These are phyloP conservation scores for Stictocephala bisonia DNA, from an alignment of 2,888 invertebrate genomes.

Conservation along the genomic window DNA sequence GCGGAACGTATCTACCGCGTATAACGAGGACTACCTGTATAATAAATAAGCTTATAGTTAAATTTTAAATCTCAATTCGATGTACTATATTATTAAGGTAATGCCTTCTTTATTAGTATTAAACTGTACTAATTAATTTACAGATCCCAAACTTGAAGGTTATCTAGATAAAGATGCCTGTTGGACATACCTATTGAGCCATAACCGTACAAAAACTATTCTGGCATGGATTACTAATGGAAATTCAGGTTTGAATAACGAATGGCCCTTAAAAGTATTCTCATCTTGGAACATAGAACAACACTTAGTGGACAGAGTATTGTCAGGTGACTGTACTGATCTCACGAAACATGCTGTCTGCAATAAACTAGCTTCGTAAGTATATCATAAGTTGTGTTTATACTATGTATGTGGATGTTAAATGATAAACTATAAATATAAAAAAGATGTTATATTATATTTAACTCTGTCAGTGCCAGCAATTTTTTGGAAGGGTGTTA, in stretches of 20 bases:
- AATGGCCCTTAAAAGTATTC: conserved; percentile 68
- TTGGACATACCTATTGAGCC: conserved; percentile 72
- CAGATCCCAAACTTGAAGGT: conserved; percentile 68
- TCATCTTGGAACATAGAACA: conserved; percentile 69
- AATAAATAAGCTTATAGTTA: no score
- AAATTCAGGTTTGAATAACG: conserved; percentile 58
- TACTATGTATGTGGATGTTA: neutral
- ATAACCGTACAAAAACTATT: conserved; percentile 71
- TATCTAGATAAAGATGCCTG: conserved; percentile 68
- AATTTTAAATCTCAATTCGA: no score
- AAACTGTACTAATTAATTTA: no score
- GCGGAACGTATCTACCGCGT: no score
- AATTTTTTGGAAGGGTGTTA: no score
- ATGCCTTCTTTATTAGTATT: no score
- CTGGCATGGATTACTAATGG: conserved; percentile 70
- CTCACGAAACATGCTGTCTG: conserved; percentile 70
- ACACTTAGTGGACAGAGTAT: conserved; percentile 70
- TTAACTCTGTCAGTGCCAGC: neutral
- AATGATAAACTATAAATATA: neutral
- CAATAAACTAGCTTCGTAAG: conserved; percentile 62
- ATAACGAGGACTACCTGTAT: no score
- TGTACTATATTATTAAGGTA: no score
- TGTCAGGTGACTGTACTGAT: conserved; percentile 66
- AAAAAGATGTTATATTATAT: neutral
- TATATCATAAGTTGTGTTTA: neutral